Conservation (phyloP, 2,797 vertebrate genomes). For the Cossypha heuglini region DNA sequence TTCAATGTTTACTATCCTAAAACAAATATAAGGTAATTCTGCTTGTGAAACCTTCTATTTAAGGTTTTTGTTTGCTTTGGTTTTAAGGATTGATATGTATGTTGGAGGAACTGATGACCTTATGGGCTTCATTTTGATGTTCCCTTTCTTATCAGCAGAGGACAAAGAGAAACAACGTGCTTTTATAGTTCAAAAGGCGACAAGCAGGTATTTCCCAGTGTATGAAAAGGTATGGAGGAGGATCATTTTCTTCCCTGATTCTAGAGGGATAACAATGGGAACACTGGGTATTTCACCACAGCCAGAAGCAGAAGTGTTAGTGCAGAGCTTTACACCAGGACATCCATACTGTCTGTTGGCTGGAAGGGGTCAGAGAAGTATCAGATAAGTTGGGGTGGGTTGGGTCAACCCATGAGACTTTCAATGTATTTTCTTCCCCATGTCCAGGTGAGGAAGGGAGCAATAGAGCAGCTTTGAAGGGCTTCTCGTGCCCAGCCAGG, state of each 20-base stretch:
- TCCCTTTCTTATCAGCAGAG: slow-evolving; percentile 68
- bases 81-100: slow-evolving; percentile 87
- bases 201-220: slow-evolving; percentile 77
- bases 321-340: not conserved
- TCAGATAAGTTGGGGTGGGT: not conserved
- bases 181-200: slow-evolving; percentile 76
- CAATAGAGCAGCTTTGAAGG: not conserved
- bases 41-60: not conserved
- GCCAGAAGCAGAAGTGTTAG: not conserved
- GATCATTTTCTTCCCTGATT: not conserved
- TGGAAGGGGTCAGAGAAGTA: not conserved
- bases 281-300: not conserved
- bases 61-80: not conserved
- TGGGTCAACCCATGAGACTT: not conserved
- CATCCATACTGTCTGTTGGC: not conserved
- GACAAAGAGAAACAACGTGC: slow-evolving; percentile 68
- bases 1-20: not conserved
- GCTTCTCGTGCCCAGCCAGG: not conserved
- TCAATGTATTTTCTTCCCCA: not conserved
- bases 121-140: slow-evolving; percentile 78
- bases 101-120: slow-evolving; percentile 82
- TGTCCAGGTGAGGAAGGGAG: not conserved
- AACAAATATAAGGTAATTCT: not conserved
- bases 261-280: not conserved
- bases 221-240: slow-evolving; percentile 72